A percentile compares a stretch with the other conserved stretches of the same genome.
Evolutionary conservation across 2,888 invertebrate species (phyloP).

Genomic region (Acrobasis consociella): DNA sequence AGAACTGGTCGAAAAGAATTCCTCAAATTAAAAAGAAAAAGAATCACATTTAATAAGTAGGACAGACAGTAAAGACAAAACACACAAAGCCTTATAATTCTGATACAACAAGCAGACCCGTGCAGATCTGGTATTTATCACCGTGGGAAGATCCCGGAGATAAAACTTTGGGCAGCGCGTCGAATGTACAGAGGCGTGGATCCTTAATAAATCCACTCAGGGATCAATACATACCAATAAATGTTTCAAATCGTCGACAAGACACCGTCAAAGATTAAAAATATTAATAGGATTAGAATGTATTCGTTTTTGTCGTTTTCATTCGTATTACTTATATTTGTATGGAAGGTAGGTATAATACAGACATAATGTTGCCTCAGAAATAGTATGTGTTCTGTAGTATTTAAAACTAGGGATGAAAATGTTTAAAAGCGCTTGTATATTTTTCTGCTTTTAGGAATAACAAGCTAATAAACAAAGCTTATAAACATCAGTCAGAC

Average conservation of each 20-base stretch:
- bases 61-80: background rate
- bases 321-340: too few relatives aligned
- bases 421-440: too few relatives aligned
- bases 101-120: background rate
- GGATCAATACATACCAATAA: slow-evolving; percentile 71
- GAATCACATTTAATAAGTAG: background rate
- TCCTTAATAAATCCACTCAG: slow-evolving; percentile 69
- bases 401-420: too few relatives aligned
- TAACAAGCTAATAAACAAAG: too few relatives aligned
- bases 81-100: background rate
- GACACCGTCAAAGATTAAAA: slow-evolving; percentile 40
- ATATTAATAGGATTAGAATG: background rate
- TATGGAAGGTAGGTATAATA: too few relatives aligned
- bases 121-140: slow-evolving; percentile 34
- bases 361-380: too few relatives aligned
- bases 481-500: too few relatives aligned
- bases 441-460: too few relatives aligned
- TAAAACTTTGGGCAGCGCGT: slow-evolving; percentile 47
- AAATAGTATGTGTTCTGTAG: too few relatives aligned
- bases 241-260: slow-evolving; percentile 60
- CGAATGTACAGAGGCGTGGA: slow-evolving; percentile 38
- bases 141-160: slow-evolving; percentile 53
- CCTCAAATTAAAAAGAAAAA: too few relatives aligned
- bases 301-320: too few relatives aligned
- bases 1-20: too few relatives aligned